Base-by-base conservation (phyloP, 2,797 vertebrate species). In the Clarias laeviceps region DNA sequence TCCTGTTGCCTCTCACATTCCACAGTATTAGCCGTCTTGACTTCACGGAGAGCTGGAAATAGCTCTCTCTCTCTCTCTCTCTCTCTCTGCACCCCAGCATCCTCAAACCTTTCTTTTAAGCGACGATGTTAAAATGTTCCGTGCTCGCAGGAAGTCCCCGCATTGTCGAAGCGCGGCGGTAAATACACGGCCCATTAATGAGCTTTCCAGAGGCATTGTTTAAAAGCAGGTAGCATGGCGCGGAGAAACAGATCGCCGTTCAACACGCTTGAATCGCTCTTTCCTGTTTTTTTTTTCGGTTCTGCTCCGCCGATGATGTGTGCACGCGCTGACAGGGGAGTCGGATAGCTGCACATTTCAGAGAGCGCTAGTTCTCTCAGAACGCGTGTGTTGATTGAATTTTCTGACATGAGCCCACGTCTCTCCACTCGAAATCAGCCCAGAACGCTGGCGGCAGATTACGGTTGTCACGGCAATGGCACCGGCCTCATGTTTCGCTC, bases 401-500 rank as follows among this genome's bases (percentile, higher is more conserved):
- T 84, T 87, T 86, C 80, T 89, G 87, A 92, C 90, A 92, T 86
- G 86, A 92, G 85, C 91, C 91, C 87, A 87, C 88, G 85, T 91
- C 90, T 92, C 89, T 89, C 88, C 92, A 91, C 92, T 93, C 91
- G 91, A 88, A 90, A 91, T 92, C 93, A 92, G 92, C 87, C 84
- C 90, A 87, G 89, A 89, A 91, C 90, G 70, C 88, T 87, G 89
- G 73, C 87, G 91, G 90, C 92, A 93, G 93, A 94, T 94, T 92
- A 94, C 88, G 91, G 91, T 95, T 94, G 93, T 94, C 93, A 95
- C 92, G 82, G 92, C 92, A 91, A 92, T 93, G 91, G 91, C 90
- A 91, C 93, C 90, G 89, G 91, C 92, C 94, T 93, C 89, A 73
- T 91, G 82, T 89, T 91, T 91, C 91, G 92, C 93, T 93, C 94